Base-by-base conservation (phyloP, 2,113 vertebrate genomes). In the Anhinga rufa region DNA sequence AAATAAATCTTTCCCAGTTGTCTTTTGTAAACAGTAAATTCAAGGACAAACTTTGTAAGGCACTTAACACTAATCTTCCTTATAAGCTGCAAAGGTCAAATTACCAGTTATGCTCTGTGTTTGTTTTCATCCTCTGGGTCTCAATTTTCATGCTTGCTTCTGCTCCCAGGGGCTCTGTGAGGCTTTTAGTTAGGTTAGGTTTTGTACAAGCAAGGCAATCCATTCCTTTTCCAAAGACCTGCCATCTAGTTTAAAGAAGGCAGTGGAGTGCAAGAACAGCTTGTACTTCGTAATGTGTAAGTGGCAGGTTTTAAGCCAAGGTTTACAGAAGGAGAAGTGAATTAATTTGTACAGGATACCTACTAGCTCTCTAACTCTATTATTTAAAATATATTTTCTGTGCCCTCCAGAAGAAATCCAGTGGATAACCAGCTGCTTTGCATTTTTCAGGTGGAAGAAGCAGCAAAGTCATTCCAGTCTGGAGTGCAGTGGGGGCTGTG, bases 141-240 rank as follows among this genome's bases (percentile, higher is more conserved):
- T 92, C 74, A 42, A n/a, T 91, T 92, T 93, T 92, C 54, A 3
- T 55, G 62, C 70, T 95, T 93, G 71, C 29, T 86, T 92, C 90
- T 90, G 25, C 75, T 93, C 52, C 62, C 36, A 69, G 64, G 49
- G 29, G 32, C 57, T 42, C 86, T 48, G 22, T 60, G 65, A 86
- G 52, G 31, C 55, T 92, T 31, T 42, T 62, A 32, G n/a, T 55
- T 31, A 17, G 38, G 42, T 61, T 12, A 9, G 34, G 38, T 72
- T 92, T 86, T 93, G 21, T 21, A 10, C n/a, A 34, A 81, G 44
- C 21, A 91, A 42, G 91, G 26, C 10, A 65, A 84, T 71, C 31
- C 15, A 2, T 86, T 81, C 46, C 46, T 85, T 82, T 91, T 69
- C 66, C 62, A 66, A 54, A 81, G 48, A 40, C 9, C 46, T 62